Evolutionary conservation across 2,888 invertebrate genomes (phyloP), one percentile per base, ranked within the genome.

Genomic region (Agapostemon virescens): DNA sequence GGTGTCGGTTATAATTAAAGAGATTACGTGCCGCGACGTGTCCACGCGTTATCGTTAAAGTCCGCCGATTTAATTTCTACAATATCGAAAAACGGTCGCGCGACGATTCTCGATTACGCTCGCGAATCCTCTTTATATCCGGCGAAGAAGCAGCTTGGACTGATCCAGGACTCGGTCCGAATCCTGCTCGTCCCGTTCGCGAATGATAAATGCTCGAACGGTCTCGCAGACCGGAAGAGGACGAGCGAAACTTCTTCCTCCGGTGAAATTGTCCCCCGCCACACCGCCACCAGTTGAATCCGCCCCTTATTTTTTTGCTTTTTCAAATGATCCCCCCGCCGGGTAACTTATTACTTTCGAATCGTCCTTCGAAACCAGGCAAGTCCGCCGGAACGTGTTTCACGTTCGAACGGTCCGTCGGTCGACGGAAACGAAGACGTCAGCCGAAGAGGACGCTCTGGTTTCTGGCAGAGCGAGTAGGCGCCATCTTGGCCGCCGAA

Each of bases 11-110:
- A 76, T 83, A 84, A 85, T 84, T 77, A 85, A 85, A 74, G 74
- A 79, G 71, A 77, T 69, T 61, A 67, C n/a, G 36, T 30, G 15
- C 68, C 52, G 74, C 79, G 77, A 71, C 77, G 69, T 71, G 67
- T 76, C 23, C 74, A 36, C 40, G n/a, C 81, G 76, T 85, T 78
- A 83, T n/a, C n/a, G n/a, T n/a, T n/a, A n/a, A n/a, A 72, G 76
- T 71, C 36, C 76, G 84, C 71, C 84, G 81, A 85, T 85, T 85
- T 78, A 85, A 85, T 83, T 81, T 77, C 72, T 76, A 78, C 79
- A 74, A 72, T 78, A 74, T 71, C 78, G 78, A 76, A 77, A 77
- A 84, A 79, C 63, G 74, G 68, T 66, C 73, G 38, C n/a, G 26
- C 71, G 30, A 69, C 74, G 61, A 72, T 79, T 74, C 85, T 66